These are phyloP conservation scores for Rhyacichthys aspro DNA, from an alignment of 2,797 vertebrate species.

Conservation along the genomic window DNA sequence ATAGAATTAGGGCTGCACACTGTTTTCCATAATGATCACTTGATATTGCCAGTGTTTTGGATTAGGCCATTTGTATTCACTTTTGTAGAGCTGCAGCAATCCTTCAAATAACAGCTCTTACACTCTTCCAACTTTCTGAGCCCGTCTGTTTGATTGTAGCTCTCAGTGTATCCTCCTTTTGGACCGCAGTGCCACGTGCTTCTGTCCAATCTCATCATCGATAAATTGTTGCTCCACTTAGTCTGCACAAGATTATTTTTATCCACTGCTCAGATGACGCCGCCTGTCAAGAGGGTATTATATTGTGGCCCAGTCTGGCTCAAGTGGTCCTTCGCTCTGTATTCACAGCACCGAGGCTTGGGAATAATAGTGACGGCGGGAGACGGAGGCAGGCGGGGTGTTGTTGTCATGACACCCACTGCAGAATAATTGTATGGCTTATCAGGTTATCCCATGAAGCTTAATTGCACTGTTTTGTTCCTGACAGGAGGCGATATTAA, in stretches of 20 bases:
- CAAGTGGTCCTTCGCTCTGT: slow-evolving; percentile 47
- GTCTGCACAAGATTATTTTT: slow-evolving; percentile 34
- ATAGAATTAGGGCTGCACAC: slow-evolving; percentile 42
- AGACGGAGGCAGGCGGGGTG: slow-evolving; percentile 17
- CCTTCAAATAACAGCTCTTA: slow-evolving; percentile 15
- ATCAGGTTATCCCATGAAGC: slow-evolving; percentile 57
- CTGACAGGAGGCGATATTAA: slow-evolving; percentile 31
- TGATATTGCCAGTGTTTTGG: slow-evolving; percentile 52
- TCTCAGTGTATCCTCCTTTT: not conserved
- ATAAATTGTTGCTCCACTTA: slow-evolving; percentile 12
- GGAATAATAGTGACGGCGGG: slow-evolving; percentile 32
- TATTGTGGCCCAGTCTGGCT: slow-evolving; percentile 22
- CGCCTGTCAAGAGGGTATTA: slow-evolving; percentile 39
- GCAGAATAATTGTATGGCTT: slow-evolving; percentile 62
- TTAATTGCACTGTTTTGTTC: slow-evolving; percentile 62
- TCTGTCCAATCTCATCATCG: slow-evolving; percentile 19
- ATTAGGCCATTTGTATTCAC: slow-evolving; percentile 48
- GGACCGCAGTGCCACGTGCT: not conserved
- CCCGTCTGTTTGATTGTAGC: not conserved
- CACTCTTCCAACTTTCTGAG: not conserved
- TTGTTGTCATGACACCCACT: slow-evolving; percentile 73
- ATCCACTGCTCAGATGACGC: slow-evolving; percentile 15
- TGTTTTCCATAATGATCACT: slow-evolving; percentile 26
- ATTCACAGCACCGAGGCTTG: slow-evolving; percentile 44
- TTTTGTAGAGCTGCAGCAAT: slow-evolving; percentile 32